Evolutionary conservation across 2,888 invertebrate genomes (phyloP), one percentile per base, ranked within the genome.

Genomic region (Pristionchus entomophagus): DNA sequence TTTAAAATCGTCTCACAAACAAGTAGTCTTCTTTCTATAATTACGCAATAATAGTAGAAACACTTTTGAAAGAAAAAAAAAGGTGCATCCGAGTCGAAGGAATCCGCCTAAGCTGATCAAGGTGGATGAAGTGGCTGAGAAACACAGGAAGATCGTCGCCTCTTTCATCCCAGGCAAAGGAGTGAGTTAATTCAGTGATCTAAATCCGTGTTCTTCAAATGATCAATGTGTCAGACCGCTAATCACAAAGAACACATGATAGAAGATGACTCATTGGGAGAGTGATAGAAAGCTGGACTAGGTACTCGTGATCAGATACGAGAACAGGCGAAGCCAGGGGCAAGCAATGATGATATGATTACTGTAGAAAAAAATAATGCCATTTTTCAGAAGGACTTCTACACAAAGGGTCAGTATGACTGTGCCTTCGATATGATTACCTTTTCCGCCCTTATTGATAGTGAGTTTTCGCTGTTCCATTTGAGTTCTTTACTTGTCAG

Each of bases 91-190:
- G 0, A 38, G 32, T n/a, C 32, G 69, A 5, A 19, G 22, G 22
- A 19, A 19, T 38, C 69, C 38, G 17, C 38, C 69, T 38, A 69
- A 69, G 38, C 38, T 69, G 69, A 29, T 69, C n/a, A 69, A 38
- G n/a, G 69, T 69, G 69, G 69, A 69, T 41, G 69, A 69, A 69
- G 5, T 69, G 38, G 69, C 19, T 8, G 69, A 38, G n/a, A 69
- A 69, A 38, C 38, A 38, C 12, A 38, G 38, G 38, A 17, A 38
- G 38, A 69, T 69, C 19, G 19, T 69, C 69, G 69, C 69, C 0
- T 69, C 69, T 19, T 69, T 69, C 38, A 38, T 69, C 1, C 69
- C 69, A 2, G 69, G 69, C 19, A 69, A 35, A 8, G 38, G 38
- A n/a, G 69, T 69, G 38, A 69, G 69, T 38, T 3, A 26, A 62